Evolutionary conservation across 2,797 vertebrate species (phyloP), one percentile per base, ranked within the genome.

Genomic region (Gouania willdenowi): DNA sequence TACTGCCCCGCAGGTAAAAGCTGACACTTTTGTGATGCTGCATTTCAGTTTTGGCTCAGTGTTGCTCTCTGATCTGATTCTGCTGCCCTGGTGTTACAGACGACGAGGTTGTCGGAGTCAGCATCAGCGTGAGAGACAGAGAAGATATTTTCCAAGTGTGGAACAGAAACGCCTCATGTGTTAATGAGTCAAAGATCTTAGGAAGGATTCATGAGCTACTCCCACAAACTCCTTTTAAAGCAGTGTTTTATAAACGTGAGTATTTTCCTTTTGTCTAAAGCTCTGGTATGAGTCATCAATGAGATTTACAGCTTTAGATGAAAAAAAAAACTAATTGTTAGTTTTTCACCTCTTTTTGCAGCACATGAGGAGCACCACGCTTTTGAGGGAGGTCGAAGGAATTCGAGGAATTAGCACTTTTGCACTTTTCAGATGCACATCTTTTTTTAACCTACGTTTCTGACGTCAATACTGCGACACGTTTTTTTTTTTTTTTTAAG

Each of bases 201-300:
- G 90, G 91, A 53, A 94, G 92, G 73, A 93, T 98, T 71, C 78
- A 92, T 6, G 85, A 93, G 66, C 94, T 98, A 58, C 91, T 97
- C 63, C 95, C 94, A 38, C 86, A 92, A 56, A 91, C 87, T 0
- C 71, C 91, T 59, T 98, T 98, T 85, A 98, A 95, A 90, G 93
- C 87, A 0, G 91, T 93, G 52, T 98, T 98, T 87, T 98, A 97
- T 87, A 98, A 98, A 77, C 87, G 96, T 98, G 76, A 95, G 95
- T 93, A 55, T 79, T 35, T n/a, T 27, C 16, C 11, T 19, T 13
- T 6, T 8, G 13, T 13, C 14, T 3, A 13, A 14, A 14, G 13
- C 2, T n/a, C n/a, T n/a, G n/a, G n/a, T n/a, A n/a, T n/a, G n/a
- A n/a, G n/a, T n/a, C n/a, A n/a, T n/a, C n/a, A n/a, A n/a, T n/a